A percentile compares a stretch with the other conserved stretches of the same genome.
phyloP scores from a whole-genome alignment of 2,797 vertebrate genomes.

The Champsocephalus gunnari region DNA sequence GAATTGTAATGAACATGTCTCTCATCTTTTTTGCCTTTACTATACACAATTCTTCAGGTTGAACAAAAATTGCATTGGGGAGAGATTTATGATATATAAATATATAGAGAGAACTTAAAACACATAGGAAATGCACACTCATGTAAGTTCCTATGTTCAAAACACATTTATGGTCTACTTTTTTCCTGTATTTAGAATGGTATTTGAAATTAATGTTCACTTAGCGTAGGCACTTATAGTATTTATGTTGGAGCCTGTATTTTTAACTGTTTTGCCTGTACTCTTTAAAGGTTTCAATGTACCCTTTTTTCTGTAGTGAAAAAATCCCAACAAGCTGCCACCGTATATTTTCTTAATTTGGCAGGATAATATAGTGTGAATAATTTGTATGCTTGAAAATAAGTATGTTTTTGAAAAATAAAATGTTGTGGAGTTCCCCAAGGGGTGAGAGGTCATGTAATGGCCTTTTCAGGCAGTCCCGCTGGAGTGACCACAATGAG shows the following conservation, averaged over 20 bases:
- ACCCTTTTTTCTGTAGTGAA: constrained; percentile 96
- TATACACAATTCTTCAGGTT: constrained; percentile 97
- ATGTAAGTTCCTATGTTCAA: constrained; percentile 98
- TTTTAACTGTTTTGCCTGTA: constrained; percentile 99
- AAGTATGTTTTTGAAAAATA: constrained; percentile 86
- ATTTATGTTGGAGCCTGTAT: constrained; percentile 99
- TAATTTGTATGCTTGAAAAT: constrained; percentile 98
- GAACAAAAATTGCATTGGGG: constrained; percentile 91
- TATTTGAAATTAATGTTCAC: constrained; percentile 99
- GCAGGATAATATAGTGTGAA: constrained; percentile 99
- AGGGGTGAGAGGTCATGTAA: constrained; percentile 94
- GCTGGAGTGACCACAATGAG: constrained; percentile 89
- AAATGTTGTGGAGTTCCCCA: constrained; percentile 87
- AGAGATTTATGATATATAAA: constrained; percentile 94
- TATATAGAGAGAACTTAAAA: constrained; percentile 92
- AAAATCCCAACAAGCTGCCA: constrained; percentile 96
- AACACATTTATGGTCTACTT: constrained; percentile 95
- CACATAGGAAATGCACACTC: constrained; percentile 98
- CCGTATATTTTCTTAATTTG: constrained; percentile 99
- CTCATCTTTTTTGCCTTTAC: constrained; percentile 95
- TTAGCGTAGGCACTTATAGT: constrained; percentile 99
- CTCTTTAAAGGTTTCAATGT: constrained; percentile 96
- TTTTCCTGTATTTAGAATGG: constrained; percentile 99
- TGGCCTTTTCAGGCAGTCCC: constrained; percentile 90
- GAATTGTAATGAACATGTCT: constrained; percentile 83